Evolutionary conservation across 2,113 vertebrate genomes (phyloP).

Genomic region (Macrotis lagotis): DNA sequence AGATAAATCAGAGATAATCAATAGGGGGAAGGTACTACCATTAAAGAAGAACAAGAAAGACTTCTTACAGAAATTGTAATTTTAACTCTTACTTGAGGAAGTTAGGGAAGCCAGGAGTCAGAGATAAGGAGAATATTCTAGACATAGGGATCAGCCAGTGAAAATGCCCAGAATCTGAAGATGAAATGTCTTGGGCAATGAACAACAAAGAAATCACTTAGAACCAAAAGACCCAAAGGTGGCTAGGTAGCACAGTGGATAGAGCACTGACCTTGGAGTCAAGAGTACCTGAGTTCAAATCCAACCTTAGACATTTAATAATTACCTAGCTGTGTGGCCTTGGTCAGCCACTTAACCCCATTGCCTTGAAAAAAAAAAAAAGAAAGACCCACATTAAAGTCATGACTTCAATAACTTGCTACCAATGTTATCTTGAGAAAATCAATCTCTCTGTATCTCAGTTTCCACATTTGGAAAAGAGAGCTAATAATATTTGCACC

Average conservation of each 20-base stretch:
- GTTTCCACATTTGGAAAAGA: neutral
- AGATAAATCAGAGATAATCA: neutral
- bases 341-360: no score
- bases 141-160: neutral
- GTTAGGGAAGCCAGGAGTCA: neutral
- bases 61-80: neutral
- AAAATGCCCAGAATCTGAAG: neutral
- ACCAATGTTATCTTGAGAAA: neutral
- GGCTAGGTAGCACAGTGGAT: no score
- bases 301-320: no score
- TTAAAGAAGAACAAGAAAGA: neutral
- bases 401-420: neutral
- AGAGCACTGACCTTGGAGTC: no score
- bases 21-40: neutral
- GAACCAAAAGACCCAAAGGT: neutral
- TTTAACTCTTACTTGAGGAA: neutral
- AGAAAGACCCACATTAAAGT: neutral
- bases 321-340: no score
- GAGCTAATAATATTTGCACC: neutral
- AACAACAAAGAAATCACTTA: neutral
- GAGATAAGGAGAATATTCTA: neutral
- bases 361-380: no score
- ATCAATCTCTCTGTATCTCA: neutral
- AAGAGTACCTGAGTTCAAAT: no score
- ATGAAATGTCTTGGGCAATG: neutral